phyloP scores from a whole-genome alignment of 2,113 vertebrate species.

The Erpornis zantholeuca region DNA sequence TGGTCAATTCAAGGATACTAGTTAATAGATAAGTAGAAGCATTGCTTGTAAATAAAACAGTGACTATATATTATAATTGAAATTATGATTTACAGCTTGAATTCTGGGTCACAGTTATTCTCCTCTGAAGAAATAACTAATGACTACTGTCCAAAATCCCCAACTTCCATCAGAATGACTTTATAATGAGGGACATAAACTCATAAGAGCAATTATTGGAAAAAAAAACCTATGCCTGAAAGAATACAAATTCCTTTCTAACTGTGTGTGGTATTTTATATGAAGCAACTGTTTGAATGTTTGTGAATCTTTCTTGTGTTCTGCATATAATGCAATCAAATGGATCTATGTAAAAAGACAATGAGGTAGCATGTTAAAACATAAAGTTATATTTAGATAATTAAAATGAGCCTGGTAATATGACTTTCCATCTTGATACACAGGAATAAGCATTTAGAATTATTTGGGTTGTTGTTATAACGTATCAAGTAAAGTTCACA shows the following conservation, averaged over 20 bases:
- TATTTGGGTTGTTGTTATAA: not conserved
- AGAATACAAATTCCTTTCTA: not conserved
- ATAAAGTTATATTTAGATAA: not conserved
- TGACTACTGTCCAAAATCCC: slow-evolving; percentile 34
- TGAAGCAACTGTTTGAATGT: not conserved
- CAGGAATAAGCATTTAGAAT: not conserved
- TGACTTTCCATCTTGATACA: not conserved
- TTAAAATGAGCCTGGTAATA: not conserved
- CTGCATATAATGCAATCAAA: not conserved
- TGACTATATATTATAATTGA: slow-evolving; percentile 18
- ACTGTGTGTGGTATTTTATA: not conserved
- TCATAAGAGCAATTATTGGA: slow-evolving; percentile 21
- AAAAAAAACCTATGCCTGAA: slow-evolving; percentile 2
- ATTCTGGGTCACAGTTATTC: slow-evolving; percentile 24
- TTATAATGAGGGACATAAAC: slow-evolving; percentile 50
- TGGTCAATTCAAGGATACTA: slow-evolving; percentile 19
- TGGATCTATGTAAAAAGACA: not conserved
- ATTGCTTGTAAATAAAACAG: slow-evolving; percentile 52
- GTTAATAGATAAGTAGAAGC: slow-evolving; percentile 33
- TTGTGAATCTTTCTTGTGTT: not conserved
- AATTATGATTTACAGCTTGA: slow-evolving; percentile 31
- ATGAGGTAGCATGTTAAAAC: not conserved
- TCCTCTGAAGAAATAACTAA: slow-evolving; percentile 51
- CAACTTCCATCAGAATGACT: slow-evolving; percentile 26
- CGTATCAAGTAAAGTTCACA: not conserved